These are phyloP conservation scores for Pygmarrhopalites habei DNA, from an alignment of 1,140 invertebrate species.

Conservation along the genomic window DNA sequence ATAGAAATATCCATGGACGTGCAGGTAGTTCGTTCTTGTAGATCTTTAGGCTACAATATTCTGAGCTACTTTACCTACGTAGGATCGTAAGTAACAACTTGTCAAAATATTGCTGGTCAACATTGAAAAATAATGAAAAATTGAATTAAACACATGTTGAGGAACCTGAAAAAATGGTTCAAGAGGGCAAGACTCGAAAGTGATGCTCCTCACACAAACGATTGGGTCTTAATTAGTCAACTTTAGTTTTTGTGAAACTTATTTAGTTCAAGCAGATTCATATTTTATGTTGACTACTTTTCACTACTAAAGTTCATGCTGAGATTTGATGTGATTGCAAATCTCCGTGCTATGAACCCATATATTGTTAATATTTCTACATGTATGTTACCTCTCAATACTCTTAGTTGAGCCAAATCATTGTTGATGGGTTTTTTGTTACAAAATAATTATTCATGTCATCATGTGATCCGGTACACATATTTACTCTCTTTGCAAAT, in stretches of 20 bases:
- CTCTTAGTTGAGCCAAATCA: too few species aligned
- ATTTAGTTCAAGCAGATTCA: neutral
- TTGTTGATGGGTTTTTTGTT: too few species aligned
- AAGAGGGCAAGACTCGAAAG: neutral
- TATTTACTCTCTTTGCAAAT: too few species aligned
- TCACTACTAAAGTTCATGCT: neutral
- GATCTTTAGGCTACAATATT: constrained; percentile 11
- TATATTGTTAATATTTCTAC: too few species aligned
- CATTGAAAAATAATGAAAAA: neutral
- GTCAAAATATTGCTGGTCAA: neutral
- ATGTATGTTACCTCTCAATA: too few species aligned
- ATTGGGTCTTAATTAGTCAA: neutral
- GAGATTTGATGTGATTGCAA: neutral
- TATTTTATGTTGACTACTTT: neutral
- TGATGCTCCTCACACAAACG: neutral
- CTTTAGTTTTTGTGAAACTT: neutral
- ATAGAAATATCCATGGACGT: constrained; percentile 1
- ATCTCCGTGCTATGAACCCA: neutral
- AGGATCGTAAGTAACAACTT: neutral
- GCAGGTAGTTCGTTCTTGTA: constrained; percentile 15
- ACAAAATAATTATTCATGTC: too few species aligned
- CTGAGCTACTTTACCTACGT: constrained; percentile 1
- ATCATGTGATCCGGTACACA: too few species aligned
- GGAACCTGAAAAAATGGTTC: neutral
- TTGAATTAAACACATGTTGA: neutral